Conservation (phyloP, 2,888 invertebrate species). For the Cremastinae sp. region DNA sequence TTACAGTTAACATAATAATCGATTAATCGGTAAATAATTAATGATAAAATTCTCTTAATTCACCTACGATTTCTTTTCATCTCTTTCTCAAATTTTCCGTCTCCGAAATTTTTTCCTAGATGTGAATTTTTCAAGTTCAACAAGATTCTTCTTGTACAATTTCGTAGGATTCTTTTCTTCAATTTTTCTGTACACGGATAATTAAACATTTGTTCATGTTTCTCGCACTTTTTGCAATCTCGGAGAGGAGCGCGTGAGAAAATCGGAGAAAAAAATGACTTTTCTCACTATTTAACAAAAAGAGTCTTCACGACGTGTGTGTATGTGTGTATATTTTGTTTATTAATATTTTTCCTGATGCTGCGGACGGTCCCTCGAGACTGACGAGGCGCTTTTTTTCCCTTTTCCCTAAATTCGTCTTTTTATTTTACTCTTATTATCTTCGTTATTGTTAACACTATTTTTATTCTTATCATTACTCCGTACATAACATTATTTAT, state of each 20-base stretch:
- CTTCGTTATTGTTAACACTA: no score
- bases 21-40: slow-evolving; percentile 63
- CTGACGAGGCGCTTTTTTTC: slow-evolving; percentile 42
- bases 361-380: slow-evolving; percentile 55
- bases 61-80: slow-evolving; percentile 57
- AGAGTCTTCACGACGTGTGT: slow-evolving; percentile 44
- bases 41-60: slow-evolving; percentile 60
- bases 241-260: slow-evolving; percentile 31
- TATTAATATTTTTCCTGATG: slow-evolving; percentile 24
- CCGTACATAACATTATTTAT: slow-evolving; percentile 38
- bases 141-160: slow-evolving; percentile 54
- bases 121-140: slow-evolving; percentile 31
- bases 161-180: slow-evolving; percentile 30
- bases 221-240: neutral
- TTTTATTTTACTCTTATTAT: no score
- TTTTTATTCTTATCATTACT: neutral
- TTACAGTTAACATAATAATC: slow-evolving; percentile 64
- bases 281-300: slow-evolving; percentile 31
- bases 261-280: slow-evolving; percentile 24
- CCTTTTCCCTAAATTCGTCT: slow-evolving; percentile 8
- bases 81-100: slow-evolving; percentile 7
- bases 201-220: neutral
- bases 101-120: slow-evolving; percentile 26
- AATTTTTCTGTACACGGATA: neutral
- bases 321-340: neutral